Conservation (phyloP, 2,888 invertebrate species). For the Heliconius ismenius region DNA sequence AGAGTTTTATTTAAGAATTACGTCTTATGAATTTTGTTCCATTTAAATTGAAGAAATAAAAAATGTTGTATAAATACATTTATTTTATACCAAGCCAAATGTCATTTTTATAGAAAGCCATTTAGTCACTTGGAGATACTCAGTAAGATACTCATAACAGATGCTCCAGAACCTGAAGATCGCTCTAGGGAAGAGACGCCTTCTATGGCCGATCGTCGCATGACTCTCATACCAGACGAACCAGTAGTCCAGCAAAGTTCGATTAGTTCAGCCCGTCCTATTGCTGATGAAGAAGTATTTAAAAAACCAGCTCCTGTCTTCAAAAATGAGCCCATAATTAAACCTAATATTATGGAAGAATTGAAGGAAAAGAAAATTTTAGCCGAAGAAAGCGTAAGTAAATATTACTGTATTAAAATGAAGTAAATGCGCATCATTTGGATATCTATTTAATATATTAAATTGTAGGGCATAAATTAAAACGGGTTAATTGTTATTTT, state of each 20-base stretch:
- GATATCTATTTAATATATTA: neutral
- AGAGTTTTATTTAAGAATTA: neutral
- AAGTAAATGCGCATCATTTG: neutral
- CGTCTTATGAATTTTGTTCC: neutral
- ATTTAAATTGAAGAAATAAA: neutral
- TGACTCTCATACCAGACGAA: conserved; percentile 71
- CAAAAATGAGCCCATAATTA: conserved; percentile 50
- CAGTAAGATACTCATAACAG: conserved; percentile 56
- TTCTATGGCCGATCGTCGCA: conserved; percentile 63
- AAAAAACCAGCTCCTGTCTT: conserved; percentile 38
- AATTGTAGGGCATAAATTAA: neutral
- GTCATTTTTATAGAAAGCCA: neutral
- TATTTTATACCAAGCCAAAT: neutral
- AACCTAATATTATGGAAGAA: conserved; percentile 58
- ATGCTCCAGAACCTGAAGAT: conserved; percentile 58
- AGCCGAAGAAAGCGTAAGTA: conserved; percentile 45
- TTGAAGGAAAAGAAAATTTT: conserved; percentile 43
- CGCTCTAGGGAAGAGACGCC: conserved; percentile 65
- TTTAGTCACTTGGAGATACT: conserved; percentile 31
- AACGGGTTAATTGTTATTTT: neutral
- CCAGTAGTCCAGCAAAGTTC: conserved; percentile 48
- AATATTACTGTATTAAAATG: conserved; percentile 13
- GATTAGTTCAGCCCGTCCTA: conserved; percentile 35
- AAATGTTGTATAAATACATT: neutral
- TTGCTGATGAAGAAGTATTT: conserved; percentile 38